phyloP scores from a whole-genome alignment of 2,113 vertebrate species.

The Zosterops pallidus region DNA sequence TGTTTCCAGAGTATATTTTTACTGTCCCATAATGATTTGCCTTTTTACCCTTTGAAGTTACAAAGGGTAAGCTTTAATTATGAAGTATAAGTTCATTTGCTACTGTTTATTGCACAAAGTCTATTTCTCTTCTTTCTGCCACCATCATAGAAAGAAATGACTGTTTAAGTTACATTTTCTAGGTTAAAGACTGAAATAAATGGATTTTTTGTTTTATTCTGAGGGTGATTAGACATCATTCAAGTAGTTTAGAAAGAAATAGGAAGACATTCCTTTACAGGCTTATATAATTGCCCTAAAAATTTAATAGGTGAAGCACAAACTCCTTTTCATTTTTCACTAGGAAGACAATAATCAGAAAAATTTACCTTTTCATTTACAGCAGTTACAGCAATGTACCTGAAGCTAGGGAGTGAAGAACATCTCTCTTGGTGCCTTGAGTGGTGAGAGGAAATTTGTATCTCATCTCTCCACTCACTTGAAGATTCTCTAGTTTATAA shows the following conservation, averaged over 20 bases:
- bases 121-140: background rate
- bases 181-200: background rate
- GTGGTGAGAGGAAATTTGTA: background rate
- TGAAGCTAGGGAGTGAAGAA: background rate
- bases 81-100: background rate
- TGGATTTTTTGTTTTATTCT: background rate
- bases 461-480: background rate
- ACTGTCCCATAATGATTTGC: slow-evolving; percentile 24
- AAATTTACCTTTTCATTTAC: background rate
- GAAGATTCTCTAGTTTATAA: background rate
- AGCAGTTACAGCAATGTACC: background rate
- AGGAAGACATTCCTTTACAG: background rate
- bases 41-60: slow-evolving; percentile 47
- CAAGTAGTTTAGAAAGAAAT: background rate
- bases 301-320: background rate
- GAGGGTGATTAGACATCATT: background rate
- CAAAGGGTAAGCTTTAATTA: background rate
- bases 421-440: background rate
- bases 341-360: background rate
- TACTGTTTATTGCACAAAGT: background rate
- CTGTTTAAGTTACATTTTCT: background rate
- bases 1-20: slow-evolving; percentile 50
- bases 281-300: background rate
- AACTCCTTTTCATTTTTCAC: background rate
- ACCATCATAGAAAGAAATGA: background rate